A percentile compares a stretch with the other conserved stretches of the same genome.
Evolutionary conservation across 2,888 invertebrate genomes (phyloP).

Genomic region (Folsomia manolachei): DNA sequence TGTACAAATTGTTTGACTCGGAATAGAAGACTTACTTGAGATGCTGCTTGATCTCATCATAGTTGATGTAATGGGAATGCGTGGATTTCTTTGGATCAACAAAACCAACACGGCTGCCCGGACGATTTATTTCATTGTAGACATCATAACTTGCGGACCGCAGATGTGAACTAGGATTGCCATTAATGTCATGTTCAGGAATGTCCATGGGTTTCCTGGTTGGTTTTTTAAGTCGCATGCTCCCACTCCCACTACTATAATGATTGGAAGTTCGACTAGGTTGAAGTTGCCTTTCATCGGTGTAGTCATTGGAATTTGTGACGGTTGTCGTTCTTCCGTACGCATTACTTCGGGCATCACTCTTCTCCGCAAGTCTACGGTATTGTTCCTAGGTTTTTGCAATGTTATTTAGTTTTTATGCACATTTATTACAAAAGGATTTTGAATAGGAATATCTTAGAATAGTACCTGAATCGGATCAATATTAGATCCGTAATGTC

Average conservation of each 20-base stretch:
- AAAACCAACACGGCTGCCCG: slow-evolving; percentile 60
- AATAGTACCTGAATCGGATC: slow-evolving; percentile 52
- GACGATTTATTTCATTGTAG: slow-evolving; percentile 57
- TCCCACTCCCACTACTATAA: slow-evolving; percentile 21
- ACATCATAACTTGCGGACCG: slow-evolving; percentile 52
- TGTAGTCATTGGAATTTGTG: slow-evolving; percentile 1
- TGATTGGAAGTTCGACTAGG: background rate
- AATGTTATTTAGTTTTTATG: background rate
- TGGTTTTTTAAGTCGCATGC: slow-evolving; percentile 21
- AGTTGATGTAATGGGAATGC: slow-evolving; percentile 75
- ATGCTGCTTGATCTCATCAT: slow-evolving; percentile 79
- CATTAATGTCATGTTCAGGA: slow-evolving; percentile 54
- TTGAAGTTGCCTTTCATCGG: background rate
- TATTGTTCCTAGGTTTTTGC: slow-evolving; percentile 54
- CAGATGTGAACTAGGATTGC: slow-evolving; percentile 46
- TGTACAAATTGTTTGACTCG: too few species aligned
- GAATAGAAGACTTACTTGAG: slow-evolving; percentile 67
- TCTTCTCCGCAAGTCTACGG: slow-evolving; percentile 54
- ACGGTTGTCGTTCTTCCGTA: background rate
- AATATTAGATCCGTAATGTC: slow-evolving; percentile 11
- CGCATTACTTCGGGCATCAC: slow-evolving; percentile 27
- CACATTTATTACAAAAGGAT: background rate
- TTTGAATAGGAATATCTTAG: background rate
- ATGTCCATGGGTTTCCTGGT: slow-evolving; percentile 59
- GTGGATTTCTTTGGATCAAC: slow-evolving; percentile 60